Evolutionary conservation across 2,888 invertebrate species (phyloP).

Genomic region (Aromia moschata): DNA sequence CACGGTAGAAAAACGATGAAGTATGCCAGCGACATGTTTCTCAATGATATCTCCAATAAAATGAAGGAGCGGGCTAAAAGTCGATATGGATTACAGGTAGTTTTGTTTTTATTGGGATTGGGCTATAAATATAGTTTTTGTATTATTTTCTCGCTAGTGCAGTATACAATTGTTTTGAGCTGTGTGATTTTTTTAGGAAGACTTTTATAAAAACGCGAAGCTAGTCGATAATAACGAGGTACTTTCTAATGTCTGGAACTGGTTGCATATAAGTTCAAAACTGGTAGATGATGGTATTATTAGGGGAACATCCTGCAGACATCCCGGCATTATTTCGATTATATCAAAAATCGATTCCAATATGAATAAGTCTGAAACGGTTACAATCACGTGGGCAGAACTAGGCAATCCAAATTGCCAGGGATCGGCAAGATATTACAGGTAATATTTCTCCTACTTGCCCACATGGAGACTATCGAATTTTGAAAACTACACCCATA

Average conservation of each 20-base stretch:
- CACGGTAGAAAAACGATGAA: conserved; percentile 74
- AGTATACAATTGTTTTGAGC: too few relatives aligned
- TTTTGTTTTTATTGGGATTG: conserved; percentile 65
- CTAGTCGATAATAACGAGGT: conserved; percentile 79
- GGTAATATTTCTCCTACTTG: too few relatives aligned
- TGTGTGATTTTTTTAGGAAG: conserved; percentile 67
- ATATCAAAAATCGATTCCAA: conserved; percentile 65
- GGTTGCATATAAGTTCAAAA: conserved; percentile 77
- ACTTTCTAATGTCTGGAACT: conserved; percentile 84
- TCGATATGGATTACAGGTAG: conserved; percentile 83
- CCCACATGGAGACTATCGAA: too few relatives aligned
- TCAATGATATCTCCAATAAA: conserved; percentile 75
- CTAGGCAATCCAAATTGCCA: conserved; percentile 67
- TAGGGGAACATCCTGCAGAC: conserved; percentile 67
- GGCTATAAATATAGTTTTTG: too few relatives aligned
- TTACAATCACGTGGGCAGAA: conserved; percentile 72
- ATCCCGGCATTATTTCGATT: conserved; percentile 70
- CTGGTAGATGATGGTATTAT: conserved; percentile 74
- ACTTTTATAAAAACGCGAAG: conserved; percentile 82
- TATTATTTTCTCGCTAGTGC: too few relatives aligned
- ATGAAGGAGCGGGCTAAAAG: conserved; percentile 76
- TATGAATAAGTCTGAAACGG: conserved; percentile 69
- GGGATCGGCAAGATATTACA: conserved; percentile 66
- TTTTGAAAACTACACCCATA: too few relatives aligned
- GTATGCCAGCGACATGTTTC: conserved; percentile 66